A percentile compares a stretch with the other conserved stretches of the same genome.
Evolutionary conservation across 2,113 vertebrate genomes (phyloP).

Genomic region (Cinclus cinclus): DNA sequence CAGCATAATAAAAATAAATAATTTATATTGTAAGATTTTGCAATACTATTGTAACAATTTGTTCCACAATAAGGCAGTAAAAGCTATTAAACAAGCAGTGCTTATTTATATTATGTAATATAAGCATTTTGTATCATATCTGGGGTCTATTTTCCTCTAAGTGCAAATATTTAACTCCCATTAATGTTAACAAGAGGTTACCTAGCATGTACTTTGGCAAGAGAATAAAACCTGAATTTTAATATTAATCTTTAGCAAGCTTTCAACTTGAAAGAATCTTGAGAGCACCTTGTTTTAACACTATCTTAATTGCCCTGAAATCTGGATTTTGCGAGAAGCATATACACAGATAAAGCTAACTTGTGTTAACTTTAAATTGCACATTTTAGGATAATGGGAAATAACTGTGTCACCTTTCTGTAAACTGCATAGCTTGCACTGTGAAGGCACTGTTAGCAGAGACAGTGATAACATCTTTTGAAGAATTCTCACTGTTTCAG

Average conservation of each 20-base stretch:
- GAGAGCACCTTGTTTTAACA: slow-evolving; percentile 27
- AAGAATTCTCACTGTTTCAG: neutral
- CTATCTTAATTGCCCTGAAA: slow-evolving; percentile 50
- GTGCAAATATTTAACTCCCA: slow-evolving; percentile 61
- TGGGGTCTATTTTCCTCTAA: slow-evolving; percentile 48
- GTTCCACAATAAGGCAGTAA: neutral
- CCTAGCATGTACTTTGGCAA: slow-evolving; percentile 43
- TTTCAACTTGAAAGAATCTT: slow-evolving; percentile 62
- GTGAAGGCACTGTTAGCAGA: neutral
- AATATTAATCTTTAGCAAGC: slow-evolving; percentile 64
- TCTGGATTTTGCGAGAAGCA: neutral
- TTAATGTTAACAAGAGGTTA: slow-evolving; percentile 69
- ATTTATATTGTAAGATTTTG: neutral
- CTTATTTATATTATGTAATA: slow-evolving; percentile 46
- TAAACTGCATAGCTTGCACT: neutral
- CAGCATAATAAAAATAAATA: neutral
- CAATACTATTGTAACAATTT: neutral
- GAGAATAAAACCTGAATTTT: slow-evolving; percentile 49
- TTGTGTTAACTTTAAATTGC: neutral
- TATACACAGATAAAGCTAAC: slow-evolving; percentile 44
- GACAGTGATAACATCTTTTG: neutral
- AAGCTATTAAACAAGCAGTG: slow-evolving; percentile 2
- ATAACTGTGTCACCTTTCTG: slow-evolving; percentile 36
- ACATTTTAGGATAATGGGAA: slow-evolving; percentile 37
- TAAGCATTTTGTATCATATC: slow-evolving; percentile 27